Evolutionary conservation across 2,113 vertebrate genomes (phyloP), one percentile per base, ranked within the genome.

Genomic region (Thunnus thynnus): DNA sequence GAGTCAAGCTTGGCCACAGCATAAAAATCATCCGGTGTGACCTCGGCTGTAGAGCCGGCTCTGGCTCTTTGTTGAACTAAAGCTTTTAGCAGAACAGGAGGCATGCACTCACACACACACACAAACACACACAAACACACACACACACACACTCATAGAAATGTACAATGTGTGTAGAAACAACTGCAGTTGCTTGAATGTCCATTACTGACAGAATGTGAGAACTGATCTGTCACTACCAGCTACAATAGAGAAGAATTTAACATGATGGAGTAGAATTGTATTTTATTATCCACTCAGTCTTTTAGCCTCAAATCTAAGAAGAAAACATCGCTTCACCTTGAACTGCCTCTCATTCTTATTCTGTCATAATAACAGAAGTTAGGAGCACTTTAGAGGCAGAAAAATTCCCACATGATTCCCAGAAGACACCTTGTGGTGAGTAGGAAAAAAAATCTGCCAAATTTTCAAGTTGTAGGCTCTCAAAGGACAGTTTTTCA

Each of bases 61-160:
- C 32, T 14, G 46, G 44, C 41, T 32, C 36, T 44, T 30, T 63
- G 27, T 58, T 63, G 47, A 65, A 51, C 16, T 11, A 12, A 10
- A 55, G 74, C 52, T 55, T 4, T 83, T 46, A 78, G 55, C 46
- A 60, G n/a, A 22, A 68, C 18, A 77, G 20, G 9, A 25, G 17
- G 44, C 25, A 36, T 25, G 5, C n/a, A 62, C 8, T 1, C 13
- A 36, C n/a, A 77, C n/a, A 5, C 14, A 48, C 4, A 10, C 0
- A 41, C 16, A 17, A 27, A 52, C 32, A 63, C 11, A 5, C 16
- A 61, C 2, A 44, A 44, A 52, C 52, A 11, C 17, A 61, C 2
- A 25, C 22, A 17, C 64, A 46, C 46, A 4, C 16, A 48, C 27
- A 30, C 27, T 22, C 22, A 22, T 36, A 56, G 36, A 16, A 13